Percentiles rank a stretch among this genome's conserved stretches.
Conservation (phyloP, 1,140 invertebrate species). For the Lasioglossum baleicum region DNA sequence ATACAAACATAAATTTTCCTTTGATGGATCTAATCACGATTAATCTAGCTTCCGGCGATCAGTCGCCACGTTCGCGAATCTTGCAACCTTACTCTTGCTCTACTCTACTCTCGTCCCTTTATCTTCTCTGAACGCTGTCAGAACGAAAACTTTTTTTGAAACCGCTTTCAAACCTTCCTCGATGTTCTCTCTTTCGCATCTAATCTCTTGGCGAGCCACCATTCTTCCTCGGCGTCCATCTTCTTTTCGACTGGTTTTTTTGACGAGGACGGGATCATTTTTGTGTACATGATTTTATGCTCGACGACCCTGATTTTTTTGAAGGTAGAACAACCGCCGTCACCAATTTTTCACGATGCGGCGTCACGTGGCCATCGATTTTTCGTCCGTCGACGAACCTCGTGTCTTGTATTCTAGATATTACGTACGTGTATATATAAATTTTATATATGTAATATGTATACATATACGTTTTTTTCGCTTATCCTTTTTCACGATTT, state of each 20-base stretch:
- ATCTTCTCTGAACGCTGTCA: background rate
- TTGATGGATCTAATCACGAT: background rate
- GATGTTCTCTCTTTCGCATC: conserved; percentile 5
- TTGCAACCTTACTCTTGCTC: background rate
- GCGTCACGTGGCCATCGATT: background rate
- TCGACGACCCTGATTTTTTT: background rate
- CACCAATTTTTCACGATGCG: background rate
- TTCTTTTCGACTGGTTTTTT: conserved; percentile 9
- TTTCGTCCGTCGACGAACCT: background rate
- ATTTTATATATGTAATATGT: too few species aligned
- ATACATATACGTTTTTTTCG: conserved; percentile 9
- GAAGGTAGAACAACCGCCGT: background rate
- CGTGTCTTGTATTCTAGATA: background rate
- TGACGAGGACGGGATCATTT: background rate
- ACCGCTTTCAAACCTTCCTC: conserved; percentile 12
- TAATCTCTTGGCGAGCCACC: conserved; percentile 1
- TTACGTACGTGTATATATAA: too few species aligned
- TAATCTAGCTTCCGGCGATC: background rate
- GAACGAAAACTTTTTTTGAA: background rate
- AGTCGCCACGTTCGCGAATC: background rate
- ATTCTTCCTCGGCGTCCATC: background rate
- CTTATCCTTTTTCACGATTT: conserved; percentile 15
- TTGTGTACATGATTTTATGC: background rate
- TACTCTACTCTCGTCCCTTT: background rate
- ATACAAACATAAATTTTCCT: background rate